Evolutionary conservation across 2,888 invertebrate genomes (phyloP).

Genomic region (Platycheirus rosarum): DNA sequence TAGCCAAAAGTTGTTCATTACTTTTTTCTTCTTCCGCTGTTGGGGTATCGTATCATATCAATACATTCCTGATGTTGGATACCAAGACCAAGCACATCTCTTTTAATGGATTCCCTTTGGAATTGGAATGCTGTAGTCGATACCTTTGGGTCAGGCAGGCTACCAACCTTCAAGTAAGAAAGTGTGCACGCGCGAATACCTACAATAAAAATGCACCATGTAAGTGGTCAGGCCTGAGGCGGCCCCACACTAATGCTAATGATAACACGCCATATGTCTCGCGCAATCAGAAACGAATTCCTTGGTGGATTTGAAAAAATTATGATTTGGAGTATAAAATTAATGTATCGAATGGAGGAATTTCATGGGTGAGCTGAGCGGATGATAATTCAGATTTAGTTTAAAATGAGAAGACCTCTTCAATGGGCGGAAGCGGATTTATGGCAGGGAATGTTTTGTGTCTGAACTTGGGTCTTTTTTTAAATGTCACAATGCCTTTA

Average conservation of each 20-base stretch:
- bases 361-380: conserved; percentile 14
- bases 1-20: conserved; percentile 37
- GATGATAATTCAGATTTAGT: conserved; percentile 11
- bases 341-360: conserved; percentile 47
- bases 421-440: conserved; percentile 45
- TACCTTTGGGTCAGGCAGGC: conserved; percentile 45
- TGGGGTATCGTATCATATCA: too few species aligned
- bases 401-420: not conserved
- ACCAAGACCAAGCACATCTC: conserved; percentile 21
- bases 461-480: conserved; percentile 1
- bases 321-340: conserved; percentile 46
- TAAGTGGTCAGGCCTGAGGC: too few species aligned
- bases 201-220: too few species aligned
- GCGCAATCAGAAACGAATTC: conserved; percentile 55
- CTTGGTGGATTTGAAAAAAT: conserved; percentile 45
- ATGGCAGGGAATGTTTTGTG: conserved; percentile 14
- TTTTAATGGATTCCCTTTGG: conserved; percentile 29
- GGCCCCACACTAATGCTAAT: not conserved
- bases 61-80: conserved; percentile 42
- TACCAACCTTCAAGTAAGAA: too few species aligned
- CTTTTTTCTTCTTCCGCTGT: conserved; percentile 15
- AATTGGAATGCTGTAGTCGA: conserved; percentile 53
- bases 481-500: conserved; percentile 23
- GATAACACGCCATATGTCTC: conserved; percentile 24
- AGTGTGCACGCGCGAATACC: too few species aligned